Percentiles rank a stretch among this genome's conserved stretches.
These are phyloP conservation scores for Drosophila seguyi DNA, from an alignment of 1,140 invertebrate species.

Conservation along the genomic window DNA sequence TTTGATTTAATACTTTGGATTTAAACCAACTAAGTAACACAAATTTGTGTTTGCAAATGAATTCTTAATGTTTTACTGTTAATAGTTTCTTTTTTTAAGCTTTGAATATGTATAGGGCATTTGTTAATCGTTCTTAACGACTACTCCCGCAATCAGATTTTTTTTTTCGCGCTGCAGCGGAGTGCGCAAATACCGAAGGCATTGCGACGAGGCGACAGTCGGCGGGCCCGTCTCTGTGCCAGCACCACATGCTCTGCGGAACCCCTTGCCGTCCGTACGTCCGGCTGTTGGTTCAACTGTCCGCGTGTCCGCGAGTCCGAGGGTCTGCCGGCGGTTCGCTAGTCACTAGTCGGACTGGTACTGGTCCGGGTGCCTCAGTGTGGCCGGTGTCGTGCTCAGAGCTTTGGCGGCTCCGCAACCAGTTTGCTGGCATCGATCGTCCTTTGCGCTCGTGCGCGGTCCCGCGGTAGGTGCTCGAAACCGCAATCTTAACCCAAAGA, in stretches of 20 bases:
- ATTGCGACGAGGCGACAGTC: slow-evolving; percentile 22
- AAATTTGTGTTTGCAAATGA: no score
- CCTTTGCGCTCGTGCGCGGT: slow-evolving; percentile 62
- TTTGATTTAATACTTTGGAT: no score
- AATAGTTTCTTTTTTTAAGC: no score
- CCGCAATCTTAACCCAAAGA: slow-evolving; percentile 21
- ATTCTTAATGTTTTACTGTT: no score
- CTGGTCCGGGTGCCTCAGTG: slow-evolving; percentile 14
- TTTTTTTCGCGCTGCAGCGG: slow-evolving; percentile 52
- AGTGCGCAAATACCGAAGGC: slow-evolving; percentile 65
- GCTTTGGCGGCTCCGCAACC: slow-evolving; percentile 59
- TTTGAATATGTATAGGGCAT: slow-evolving; percentile 17
- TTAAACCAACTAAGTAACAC: background rate
- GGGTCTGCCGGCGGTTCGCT: slow-evolving; percentile 14
- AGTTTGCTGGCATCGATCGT: slow-evolving; percentile 75
- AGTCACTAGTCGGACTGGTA: slow-evolving; percentile 31
- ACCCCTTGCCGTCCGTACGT: slow-evolving; percentile 10
- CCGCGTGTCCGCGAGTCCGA: slow-evolving; percentile 4
- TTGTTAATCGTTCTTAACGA: background rate
- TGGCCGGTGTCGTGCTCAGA: slow-evolving; percentile 30
- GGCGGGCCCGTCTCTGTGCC: slow-evolving; percentile 31
- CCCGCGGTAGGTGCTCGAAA: slow-evolving; percentile 22
- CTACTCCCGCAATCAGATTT: background rate
- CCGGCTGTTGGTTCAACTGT: slow-evolving; percentile 9
- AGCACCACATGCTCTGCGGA: slow-evolving; percentile 44